phyloP scores from a whole-genome alignment of 1,140 invertebrate species.

The Pachypeltis micranthus region DNA sequence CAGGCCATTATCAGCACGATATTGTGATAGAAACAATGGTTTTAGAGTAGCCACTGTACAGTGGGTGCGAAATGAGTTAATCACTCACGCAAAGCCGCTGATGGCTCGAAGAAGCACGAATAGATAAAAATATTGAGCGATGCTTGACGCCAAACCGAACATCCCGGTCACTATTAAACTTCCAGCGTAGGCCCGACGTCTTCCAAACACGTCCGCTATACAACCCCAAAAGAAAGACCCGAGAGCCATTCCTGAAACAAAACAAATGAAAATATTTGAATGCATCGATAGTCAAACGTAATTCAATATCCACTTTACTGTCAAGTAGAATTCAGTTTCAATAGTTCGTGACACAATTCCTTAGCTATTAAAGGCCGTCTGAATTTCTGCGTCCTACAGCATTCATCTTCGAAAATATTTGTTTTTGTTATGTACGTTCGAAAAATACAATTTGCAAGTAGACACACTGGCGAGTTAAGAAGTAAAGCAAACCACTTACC shows the following conservation, averaged over 20 bases:
- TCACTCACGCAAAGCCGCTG: constrained; percentile 76
- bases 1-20: too few relatives aligned
- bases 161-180: constrained; percentile 65
- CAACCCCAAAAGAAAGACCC: constrained; percentile 85
- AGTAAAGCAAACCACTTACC: constrained; percentile 37
- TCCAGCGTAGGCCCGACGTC: constrained; percentile 59
- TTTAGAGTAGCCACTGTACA: too few relatives aligned
- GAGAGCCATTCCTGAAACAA: constrained; percentile 62
- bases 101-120: constrained; percentile 66
- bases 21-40: too few relatives aligned
- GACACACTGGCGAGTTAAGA: too few relatives aligned
- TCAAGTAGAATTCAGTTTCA: too few relatives aligned
- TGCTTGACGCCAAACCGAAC: constrained; percentile 57
- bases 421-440: too few relatives aligned
- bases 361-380: too few relatives aligned
- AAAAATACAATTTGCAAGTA: too few relatives aligned
- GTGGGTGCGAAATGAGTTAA: too few relatives aligned
- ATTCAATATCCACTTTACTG: not conserved
- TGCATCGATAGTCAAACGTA: not conserved
- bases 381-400: too few relatives aligned
- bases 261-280: not conserved
- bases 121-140: constrained; percentile 59
- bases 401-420: too few relatives aligned
- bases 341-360: too few relatives aligned
- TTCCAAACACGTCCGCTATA: constrained; percentile 67